Conservation (phyloP, 2,113 vertebrate species). For the Chauna torquata region DNA sequence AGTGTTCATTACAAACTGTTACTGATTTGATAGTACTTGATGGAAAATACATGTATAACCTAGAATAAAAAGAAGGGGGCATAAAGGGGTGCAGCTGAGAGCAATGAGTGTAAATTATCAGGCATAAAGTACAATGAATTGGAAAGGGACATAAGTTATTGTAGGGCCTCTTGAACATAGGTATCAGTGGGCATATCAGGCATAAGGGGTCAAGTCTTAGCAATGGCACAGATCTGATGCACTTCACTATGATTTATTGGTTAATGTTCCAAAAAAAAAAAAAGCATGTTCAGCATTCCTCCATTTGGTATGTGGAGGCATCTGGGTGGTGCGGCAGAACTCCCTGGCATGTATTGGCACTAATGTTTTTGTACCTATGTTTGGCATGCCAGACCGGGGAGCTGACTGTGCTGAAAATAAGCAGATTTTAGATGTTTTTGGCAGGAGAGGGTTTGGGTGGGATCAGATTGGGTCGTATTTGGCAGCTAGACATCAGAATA, state of each 20-base stretch:
- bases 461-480: background rate
- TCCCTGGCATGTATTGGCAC: background rate
- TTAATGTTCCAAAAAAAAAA: background rate
- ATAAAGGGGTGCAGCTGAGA: background rate
- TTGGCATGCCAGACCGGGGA: background rate
- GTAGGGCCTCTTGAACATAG: background rate
- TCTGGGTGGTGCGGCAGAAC: accelerated
- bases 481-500: background rate
- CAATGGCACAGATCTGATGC: background rate
- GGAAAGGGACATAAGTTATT: background rate
- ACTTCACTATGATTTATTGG: background rate
- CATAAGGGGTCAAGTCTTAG: background rate
- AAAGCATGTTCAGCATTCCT: background rate
- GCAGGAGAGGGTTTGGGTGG: background rate
- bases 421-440: background rate
- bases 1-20: background rate
- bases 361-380: background rate
- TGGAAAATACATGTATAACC: background rate
- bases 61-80: background rate
- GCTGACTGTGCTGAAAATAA: background rate
- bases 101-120: background rate
- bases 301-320: background rate
- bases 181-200: too few relatives aligned
- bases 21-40: background rate
- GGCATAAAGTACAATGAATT: background rate